Evolutionary conservation across 1,140 invertebrate species (phyloP), one percentile per base, ranked within the genome.

Genomic region (Bombus soroeensis): DNA sequence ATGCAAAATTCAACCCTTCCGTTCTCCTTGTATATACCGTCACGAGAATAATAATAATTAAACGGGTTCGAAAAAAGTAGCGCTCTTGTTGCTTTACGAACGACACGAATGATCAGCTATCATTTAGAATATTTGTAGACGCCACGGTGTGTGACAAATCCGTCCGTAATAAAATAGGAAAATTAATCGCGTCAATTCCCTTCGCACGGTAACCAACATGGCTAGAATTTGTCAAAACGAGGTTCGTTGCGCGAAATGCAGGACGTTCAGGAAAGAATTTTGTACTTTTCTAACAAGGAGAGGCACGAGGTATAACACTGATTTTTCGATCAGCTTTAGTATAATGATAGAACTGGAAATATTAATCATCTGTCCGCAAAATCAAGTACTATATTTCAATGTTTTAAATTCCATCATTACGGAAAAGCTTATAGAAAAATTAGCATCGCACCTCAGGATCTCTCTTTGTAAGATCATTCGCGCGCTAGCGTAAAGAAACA

Each of bases 181-280:
- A 90, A 87, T 84, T 39, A 87, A 75, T 81, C 34, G 80, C 79
- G 62, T 82, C 62, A 47, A 83, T 83, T 75, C 70, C 80, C 47
- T 76, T 79, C 83, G 76, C 84, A 76, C 80, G 88, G 37, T 41
- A 76, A 89, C 77, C 71, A 41, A 81, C 81, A 41, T 64, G 59
- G 72, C 68, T 87, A 81, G 59, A 73, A 85, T 82, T 88, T 53
- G 37, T 70, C 43, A 83, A 88, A 88, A 90, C 37, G 84, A 82
- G 72, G 81, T 91, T 92, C 83, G 80, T 93, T 90, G 88, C 89
- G 86, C 86, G 86, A 90, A 76, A 86, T 90, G 86, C 76, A 90
- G 89, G 89, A 90, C 89, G 89, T 90, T 90, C 89, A 62, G 62
- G 89, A 84, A 92, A 89, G 59, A 93, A 93, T 92, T 93, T 94